These are phyloP conservation scores for Rotaria magnacalcarata DNA, from an alignment of 2,888 invertebrate species.

Conservation along the genomic window DNA sequence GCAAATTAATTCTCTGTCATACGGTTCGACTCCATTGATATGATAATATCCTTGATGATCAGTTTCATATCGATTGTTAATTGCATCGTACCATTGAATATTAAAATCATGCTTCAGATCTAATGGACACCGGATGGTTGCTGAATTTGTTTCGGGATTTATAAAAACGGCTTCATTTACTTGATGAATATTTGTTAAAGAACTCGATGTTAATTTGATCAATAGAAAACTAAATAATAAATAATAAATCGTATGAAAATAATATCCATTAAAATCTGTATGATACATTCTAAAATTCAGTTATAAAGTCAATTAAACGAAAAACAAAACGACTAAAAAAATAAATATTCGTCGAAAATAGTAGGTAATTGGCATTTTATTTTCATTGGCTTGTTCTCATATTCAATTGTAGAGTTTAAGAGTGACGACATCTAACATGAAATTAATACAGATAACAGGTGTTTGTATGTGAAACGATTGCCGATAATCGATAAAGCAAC, in stretches of 20 bases:
- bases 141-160: neutral
- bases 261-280: neutral
- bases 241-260: neutral
- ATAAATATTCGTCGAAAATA: neutral
- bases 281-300: neutral
- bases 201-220: neutral
- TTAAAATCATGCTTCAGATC: neutral
- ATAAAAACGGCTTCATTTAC: constrained; percentile 1
- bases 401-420: neutral
- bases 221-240: neutral
- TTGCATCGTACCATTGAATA: constrained; percentile 9
- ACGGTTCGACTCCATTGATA: neutral
- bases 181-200: neutral
- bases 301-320: neutral
- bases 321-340: neutral
- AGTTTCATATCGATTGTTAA: neutral
- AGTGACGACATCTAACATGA: neutral
- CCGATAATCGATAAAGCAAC: too few relatives aligned
- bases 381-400: neutral
- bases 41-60: neutral
- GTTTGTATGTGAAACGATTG: neutral
- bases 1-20: neutral
- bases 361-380: neutral
- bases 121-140: neutral
- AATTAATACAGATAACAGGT: neutral